Evolutionary conservation across 2,888 invertebrate species (phyloP).

Genomic region (Lymantria dispar): DNA sequence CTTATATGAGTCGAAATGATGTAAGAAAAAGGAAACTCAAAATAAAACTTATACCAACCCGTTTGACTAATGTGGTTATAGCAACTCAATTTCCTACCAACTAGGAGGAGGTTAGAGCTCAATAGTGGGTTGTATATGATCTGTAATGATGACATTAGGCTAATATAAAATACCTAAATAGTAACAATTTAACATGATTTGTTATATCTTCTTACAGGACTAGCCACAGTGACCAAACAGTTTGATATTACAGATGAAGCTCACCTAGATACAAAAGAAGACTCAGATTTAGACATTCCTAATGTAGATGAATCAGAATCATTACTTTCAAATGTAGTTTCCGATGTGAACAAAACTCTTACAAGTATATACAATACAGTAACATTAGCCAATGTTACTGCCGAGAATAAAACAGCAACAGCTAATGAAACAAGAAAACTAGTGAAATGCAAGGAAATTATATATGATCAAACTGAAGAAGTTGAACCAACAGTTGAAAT

Average conservation of each 20-base stretch:
- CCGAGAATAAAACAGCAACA: conserved; percentile 58
- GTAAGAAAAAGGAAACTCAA: no score
- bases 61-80: no score
- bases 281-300: conserved; percentile 54
- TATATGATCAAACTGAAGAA: conserved; percentile 59
- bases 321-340: conserved; percentile 68
- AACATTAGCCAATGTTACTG: conserved; percentile 65
- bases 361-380: conserved; percentile 72
- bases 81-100: no score
- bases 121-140: no score
- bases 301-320: conserved; percentile 76
- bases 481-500: conserved; percentile 80
- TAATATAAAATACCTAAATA: no score
- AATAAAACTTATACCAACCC: no score
- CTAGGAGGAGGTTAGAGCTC: no score
- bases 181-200: no score
- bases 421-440: conserved; percentile 70
- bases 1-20: no score
- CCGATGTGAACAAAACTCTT: conserved; percentile 72
- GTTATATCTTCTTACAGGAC: conserved; percentile 36
- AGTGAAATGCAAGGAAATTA: conserved; percentile 67
- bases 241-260: conserved; percentile 64
- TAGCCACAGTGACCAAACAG: conserved; percentile 44
- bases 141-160: no score
- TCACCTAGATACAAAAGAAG: conserved; percentile 40